These are phyloP conservation scores for Trichomycterus rosablanca DNA, from an alignment of 2,113 vertebrate species.

Conservation along the genomic window DNA sequence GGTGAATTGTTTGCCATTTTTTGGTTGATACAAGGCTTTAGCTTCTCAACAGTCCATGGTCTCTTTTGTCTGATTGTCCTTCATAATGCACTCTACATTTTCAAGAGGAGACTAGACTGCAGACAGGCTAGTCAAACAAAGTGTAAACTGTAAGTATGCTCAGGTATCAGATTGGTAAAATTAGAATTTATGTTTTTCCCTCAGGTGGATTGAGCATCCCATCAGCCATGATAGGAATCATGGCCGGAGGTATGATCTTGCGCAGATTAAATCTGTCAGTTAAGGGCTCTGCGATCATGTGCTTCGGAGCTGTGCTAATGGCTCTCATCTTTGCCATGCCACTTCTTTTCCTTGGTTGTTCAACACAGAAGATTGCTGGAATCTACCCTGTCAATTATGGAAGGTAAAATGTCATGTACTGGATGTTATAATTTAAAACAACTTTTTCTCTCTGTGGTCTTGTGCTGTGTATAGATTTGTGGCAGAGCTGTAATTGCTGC, in stretches of 20 bases:
- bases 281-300: slow-evolving; percentile 63
- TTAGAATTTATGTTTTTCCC: slow-evolving; percentile 1
- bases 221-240: slow-evolving; percentile 73
- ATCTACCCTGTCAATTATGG: slow-evolving; percentile 38
- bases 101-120: too few relatives aligned
- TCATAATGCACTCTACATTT: too few relatives aligned
- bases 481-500: too few relatives aligned
- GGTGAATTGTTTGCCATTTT: too few relatives aligned
- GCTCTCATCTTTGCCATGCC: slow-evolving; percentile 66
- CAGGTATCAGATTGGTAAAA: background rate
- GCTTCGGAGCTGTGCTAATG: slow-evolving; percentile 60
- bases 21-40: too few relatives aligned
- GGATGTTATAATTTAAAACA: too few relatives aligned
- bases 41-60: too few relatives aligned
- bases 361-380: slow-evolving; percentile 70
- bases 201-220: slow-evolving; percentile 78
- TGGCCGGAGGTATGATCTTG: slow-evolving; percentile 78
- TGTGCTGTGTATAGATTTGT: too few relatives aligned
- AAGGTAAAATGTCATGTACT: slow-evolving; percentile 1
- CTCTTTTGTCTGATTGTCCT: too few relatives aligned
- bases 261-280: slow-evolving; percentile 71
- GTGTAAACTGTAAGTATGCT: too few relatives aligned
- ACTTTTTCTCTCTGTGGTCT: too few relatives aligned
- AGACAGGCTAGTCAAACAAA: too few relatives aligned
- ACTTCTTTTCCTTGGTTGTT: slow-evolving; percentile 82